phyloP scores from a whole-genome alignment of 1,140 invertebrate genomes.

The Drosophila eugracilis region DNA sequence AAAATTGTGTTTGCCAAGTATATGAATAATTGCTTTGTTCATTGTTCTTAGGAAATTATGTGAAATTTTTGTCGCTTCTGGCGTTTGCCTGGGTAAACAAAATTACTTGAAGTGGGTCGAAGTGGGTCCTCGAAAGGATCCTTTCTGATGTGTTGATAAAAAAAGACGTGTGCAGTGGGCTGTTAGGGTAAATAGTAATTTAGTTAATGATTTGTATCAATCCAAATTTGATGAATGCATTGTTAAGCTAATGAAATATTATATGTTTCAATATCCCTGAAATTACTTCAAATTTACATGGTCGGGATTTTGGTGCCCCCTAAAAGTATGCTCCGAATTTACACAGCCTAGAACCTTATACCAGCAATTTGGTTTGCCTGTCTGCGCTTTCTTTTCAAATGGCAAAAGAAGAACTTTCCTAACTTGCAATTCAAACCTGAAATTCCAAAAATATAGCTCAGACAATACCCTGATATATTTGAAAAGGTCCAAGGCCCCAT shows the following conservation, averaged over 20 bases:
- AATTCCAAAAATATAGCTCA: background rate
- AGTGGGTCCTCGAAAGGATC: conserved; percentile 16
- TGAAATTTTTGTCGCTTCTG: conserved; percentile 66
- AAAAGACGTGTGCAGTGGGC: conserved; percentile 13
- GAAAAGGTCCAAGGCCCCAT: background rate
- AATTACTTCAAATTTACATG: background rate
- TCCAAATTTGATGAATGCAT: too few species aligned
- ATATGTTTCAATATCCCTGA: too few species aligned
- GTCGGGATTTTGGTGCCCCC: background rate
- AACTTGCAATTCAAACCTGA: too few species aligned
- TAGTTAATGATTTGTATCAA: too few species aligned
- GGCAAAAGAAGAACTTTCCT: too few species aligned
- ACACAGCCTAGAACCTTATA: background rate
- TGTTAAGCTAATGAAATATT: too few species aligned
- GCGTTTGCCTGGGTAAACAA: conserved; percentile 62
- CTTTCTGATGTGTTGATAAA: conserved; percentile 18
- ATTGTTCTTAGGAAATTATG: conserved; percentile 75
- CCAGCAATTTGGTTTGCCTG: background rate
- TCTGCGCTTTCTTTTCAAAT: background rate
- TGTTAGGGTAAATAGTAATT: too few species aligned
- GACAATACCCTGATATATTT: background rate
- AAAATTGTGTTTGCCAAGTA: conserved; percentile 21
- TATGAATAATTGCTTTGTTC: conserved; percentile 38
- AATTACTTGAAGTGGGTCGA: conserved; percentile 61
- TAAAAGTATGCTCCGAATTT: conserved; percentile 54